These are phyloP conservation scores for Chymomyza procnemis DNA, from an alignment of 2,888 invertebrate genomes.

Conservation along the genomic window DNA sequence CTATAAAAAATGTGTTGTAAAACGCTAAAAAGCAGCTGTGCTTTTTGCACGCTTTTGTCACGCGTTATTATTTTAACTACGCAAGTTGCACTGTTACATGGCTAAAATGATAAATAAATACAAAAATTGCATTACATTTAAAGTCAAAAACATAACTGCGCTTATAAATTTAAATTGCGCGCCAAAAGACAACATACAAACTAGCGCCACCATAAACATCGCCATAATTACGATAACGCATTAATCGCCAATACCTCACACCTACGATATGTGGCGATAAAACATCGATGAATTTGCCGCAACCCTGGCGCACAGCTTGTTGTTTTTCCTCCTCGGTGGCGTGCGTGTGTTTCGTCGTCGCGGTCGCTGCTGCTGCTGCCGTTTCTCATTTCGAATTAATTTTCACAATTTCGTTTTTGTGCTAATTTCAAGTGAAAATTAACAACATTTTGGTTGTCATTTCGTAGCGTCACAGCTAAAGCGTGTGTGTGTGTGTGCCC, in stretches of 20 bases:
- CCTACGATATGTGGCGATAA: not conserved
- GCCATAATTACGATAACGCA: not conserved
- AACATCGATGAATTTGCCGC: not conserved
- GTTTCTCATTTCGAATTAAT: not conserved
- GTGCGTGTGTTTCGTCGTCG: not conserved
- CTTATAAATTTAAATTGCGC: too few relatives aligned
- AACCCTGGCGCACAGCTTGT: not conserved
- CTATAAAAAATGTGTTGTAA: too few relatives aligned
- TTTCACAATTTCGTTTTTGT: conserved; percentile 6
- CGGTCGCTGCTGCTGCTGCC: not conserved
- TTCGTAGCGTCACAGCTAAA: not conserved
- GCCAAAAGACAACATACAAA: too few relatives aligned
- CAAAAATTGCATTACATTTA: too few relatives aligned
- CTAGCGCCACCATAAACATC: not conserved
- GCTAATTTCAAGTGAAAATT: conserved; percentile 37
- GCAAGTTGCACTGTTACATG: too few relatives aligned
- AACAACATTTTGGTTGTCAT: conserved; percentile 17
- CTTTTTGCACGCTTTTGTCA: too few relatives aligned
- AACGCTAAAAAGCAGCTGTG: too few relatives aligned
- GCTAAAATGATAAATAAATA: too few relatives aligned
- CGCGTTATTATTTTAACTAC: too few relatives aligned
- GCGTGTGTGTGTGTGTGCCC: conserved; percentile 18
- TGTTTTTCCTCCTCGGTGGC: not conserved
- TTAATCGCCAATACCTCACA: not conserved
- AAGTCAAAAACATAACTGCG: too few relatives aligned